These are phyloP conservation scores for Elanoides forficatus DNA, from an alignment of 2,113 vertebrate species.

Conservation along the genomic window DNA sequence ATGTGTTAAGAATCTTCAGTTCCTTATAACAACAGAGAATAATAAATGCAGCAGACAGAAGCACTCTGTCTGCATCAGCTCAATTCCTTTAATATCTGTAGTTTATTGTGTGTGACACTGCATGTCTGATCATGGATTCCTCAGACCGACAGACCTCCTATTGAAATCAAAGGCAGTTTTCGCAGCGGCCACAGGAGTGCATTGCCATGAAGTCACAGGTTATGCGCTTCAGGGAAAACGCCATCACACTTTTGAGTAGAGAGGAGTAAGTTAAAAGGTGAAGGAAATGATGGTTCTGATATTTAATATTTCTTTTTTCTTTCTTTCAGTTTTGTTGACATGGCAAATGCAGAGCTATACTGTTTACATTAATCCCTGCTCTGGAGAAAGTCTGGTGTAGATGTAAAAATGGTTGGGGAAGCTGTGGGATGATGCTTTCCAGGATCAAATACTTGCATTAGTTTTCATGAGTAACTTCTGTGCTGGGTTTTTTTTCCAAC, in stretches of 20 bases:
- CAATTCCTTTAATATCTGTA: neutral
- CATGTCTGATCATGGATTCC: neutral
- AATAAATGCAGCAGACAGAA: constrained; percentile 28
- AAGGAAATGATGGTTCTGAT: neutral
- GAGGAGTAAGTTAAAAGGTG: neutral
- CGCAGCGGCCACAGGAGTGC: neutral
- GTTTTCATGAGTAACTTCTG: neutral
- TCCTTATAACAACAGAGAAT: neutral
- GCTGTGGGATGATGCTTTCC: neutral
- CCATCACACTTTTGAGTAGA: neutral
- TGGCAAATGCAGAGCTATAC: neutral
- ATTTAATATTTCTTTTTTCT: neutral
- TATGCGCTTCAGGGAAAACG: neutral
- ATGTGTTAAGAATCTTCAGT: neutral
- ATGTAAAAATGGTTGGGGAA: neutral
- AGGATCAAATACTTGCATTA: neutral
- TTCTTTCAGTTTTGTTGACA: neutral
- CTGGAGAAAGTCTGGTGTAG: neutral
- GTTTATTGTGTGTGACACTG: constrained; percentile 39
- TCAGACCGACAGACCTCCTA: neutral
- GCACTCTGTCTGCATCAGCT: constrained; percentile 41
- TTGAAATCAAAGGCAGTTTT: constrained; percentile 15
- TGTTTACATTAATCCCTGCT: neutral
- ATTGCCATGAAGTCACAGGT: neutral
- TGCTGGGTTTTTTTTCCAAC: neutral